phyloP scores from a whole-genome alignment of 2,888 invertebrate genomes.

The Drosophila aldrichi region DNA sequence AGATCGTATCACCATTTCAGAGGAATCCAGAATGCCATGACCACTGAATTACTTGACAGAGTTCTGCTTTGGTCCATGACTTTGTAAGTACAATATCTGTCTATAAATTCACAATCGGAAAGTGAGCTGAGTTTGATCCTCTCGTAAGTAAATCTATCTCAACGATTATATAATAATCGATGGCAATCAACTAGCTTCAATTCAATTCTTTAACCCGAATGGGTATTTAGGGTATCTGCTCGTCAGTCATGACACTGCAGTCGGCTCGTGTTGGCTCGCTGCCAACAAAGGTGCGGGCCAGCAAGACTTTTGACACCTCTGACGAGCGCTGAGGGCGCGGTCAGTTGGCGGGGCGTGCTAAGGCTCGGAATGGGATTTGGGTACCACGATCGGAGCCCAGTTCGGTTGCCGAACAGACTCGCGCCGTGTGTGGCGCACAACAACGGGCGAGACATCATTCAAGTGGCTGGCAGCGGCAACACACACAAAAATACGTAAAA shows the following conservation, averaged over 20 bases:
- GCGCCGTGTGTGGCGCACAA: slow-evolving; percentile 47
- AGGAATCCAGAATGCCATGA: too few relatives aligned
- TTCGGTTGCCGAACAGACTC: neutral
- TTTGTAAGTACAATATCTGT: too few relatives aligned
- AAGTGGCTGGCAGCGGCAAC: slow-evolving; percentile 20
- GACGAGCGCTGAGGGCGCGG: slow-evolving; percentile 37
- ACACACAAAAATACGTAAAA: slow-evolving; percentile 40
- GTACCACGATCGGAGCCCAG: slow-evolving; percentile 1
- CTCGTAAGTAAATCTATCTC: too few relatives aligned
- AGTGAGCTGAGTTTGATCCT: too few relatives aligned
- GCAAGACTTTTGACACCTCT: slow-evolving; percentile 46
- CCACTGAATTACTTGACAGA: too few relatives aligned
- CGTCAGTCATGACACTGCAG: neutral
- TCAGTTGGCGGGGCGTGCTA: slow-evolving; percentile 10
- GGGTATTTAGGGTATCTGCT: neutral
- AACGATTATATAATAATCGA: neutral
- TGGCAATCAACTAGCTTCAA: neutral
- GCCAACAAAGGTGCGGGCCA: slow-evolving; percentile 40
- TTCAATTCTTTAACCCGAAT: neutral
- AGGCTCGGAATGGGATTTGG: neutral
- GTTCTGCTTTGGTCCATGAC: too few relatives aligned
- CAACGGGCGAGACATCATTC: slow-evolving; percentile 39
- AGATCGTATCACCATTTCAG: too few relatives aligned
- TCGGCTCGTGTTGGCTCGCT: slow-evolving; percentile 1
- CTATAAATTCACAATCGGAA: too few relatives aligned